phyloP scores from a whole-genome alignment of 2,113 vertebrate species.

The Nannobrachium achirus region DNA sequence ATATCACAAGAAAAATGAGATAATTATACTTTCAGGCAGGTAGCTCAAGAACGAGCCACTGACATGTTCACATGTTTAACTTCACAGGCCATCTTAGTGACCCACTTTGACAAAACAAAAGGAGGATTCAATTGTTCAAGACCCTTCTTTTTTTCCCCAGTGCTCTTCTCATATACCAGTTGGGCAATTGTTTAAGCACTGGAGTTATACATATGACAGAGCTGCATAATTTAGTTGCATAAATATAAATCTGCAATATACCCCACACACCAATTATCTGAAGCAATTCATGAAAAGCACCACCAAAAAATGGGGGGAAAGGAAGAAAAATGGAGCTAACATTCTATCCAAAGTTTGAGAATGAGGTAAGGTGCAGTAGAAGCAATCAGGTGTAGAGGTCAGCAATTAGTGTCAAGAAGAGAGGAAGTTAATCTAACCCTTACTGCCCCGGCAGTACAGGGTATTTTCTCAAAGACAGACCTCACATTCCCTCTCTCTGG shows the following conservation, averaged over 20 bases:
- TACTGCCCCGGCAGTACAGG: slow-evolving; percentile 33
- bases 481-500: slow-evolving; percentile 45
- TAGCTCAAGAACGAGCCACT: too few species aligned
- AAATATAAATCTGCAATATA: slow-evolving; percentile 2
- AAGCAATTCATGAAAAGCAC: slow-evolving; percentile 6
- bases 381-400: not conserved
- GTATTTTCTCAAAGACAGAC: slow-evolving; percentile 41
- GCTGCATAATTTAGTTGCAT: slow-evolving; percentile 3
- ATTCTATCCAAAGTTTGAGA: not conserved
- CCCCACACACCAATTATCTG: slow-evolving; percentile 26
- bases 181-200: slow-evolving; percentile 19
- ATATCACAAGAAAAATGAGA: not conserved
- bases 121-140: too few species aligned
- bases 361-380: not conserved
- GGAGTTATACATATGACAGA: slow-evolving; percentile 16
- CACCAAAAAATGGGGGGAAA: not conserved
- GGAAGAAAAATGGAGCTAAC: not conserved
- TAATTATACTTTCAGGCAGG: not conserved
- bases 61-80: too few species aligned
- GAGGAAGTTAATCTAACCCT: slow-evolving; percentile 21
- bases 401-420: slow-evolving; percentile 20
- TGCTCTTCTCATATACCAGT: slow-evolving; percentile 27
- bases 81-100: too few species aligned
- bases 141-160: slow-evolving; percentile 2
- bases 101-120: too few species aligned